These are phyloP conservation scores for Gorsachius goisagi DNA, from an alignment of 2,113 vertebrate species.

Conservation along the genomic window DNA sequence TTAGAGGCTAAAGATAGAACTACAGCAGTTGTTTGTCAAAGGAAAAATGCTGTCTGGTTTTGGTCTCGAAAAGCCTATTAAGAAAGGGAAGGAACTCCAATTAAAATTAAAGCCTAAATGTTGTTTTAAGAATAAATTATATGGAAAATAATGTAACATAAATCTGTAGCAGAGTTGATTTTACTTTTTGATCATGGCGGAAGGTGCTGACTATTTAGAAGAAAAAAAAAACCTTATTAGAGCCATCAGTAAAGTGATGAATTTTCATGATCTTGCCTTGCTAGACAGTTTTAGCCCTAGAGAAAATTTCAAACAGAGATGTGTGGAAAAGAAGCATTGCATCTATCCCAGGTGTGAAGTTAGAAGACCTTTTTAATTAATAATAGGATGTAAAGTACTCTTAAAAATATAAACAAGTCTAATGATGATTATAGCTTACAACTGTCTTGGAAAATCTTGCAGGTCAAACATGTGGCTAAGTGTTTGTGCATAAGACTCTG, in stretches of 20 bases:
- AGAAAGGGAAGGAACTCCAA: not conserved
- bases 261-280: constrained; percentile 70
- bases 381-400: constrained; percentile 38
- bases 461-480: not conserved
- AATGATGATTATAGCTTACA: not conserved
- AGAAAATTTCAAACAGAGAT: constrained; percentile 68
- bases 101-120: constrained; percentile 51
- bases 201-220: constrained; percentile 66
- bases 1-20: not conserved
- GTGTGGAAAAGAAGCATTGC: not conserved
- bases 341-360: constrained; percentile 55
- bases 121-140: constrained; percentile 48
- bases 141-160: constrained; percentile 2
- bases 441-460: not conserved
- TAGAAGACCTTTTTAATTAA: constrained; percentile 45
- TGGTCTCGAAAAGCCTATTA: not conserved
- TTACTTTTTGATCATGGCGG: constrained; percentile 55
- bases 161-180: constrained; percentile 35
- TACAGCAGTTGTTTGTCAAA: constrained; percentile 4
- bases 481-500: not conserved
- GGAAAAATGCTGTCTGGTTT: not conserved
- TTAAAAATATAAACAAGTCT: constrained; percentile 11
- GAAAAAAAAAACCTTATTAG: constrained; percentile 38
- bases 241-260: constrained; percentile 65
- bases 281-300: constrained; percentile 62